Base-by-base conservation (phyloP, 2,113 vertebrate genomes). In the Chloropsis cyanopogon region DNA sequence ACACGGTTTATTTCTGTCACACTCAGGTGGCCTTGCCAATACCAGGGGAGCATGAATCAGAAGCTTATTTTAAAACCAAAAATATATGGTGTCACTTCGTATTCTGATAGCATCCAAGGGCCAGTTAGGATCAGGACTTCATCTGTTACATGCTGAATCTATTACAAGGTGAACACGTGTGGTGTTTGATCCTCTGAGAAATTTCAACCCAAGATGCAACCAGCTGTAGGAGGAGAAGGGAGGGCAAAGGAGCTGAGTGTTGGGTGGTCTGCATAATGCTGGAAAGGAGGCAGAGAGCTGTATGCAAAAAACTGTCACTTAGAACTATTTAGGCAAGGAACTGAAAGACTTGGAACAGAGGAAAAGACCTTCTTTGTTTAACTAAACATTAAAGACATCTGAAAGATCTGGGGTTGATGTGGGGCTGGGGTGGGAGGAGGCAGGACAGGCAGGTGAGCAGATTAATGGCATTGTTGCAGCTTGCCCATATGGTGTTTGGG, bases 321-420 rank as follows among this genome's bases (percentile, higher is more conserved):
- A 37, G 14, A 95, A 69, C 42, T 91, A 33, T 80, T 72, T 82
- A 89, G 73, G 70, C 90, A 86, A 85, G 63, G 44, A 90, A 88
- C 64, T 96, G 76, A 90, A 94, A 92, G 90, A 81, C 85, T 94
- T 95, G 94, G 85, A 95, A 93, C 68, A 81, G 94, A 42, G 86
- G 79, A 86, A 94, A 92, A 94, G 59, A 59, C 46, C 63, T 96
- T 64, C 49, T 95, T 92, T 94, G 82, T 94, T 95, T 80, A 73
- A 59, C 25, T 70, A 35, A 88, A 88, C 56, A 73, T 82, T 53
- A 31, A 85, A 95, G 66, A 69, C 63, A 85, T 85, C 66, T 95
- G 87, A 85, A 91, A 94, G 87, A 82, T 87, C 68, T 90, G 4
- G 46, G 70, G 54, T 35, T 94, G 90, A 82, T 95, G 90, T 94